Base-by-base conservation (phyloP, 2,797 vertebrate genomes). In the Delichon dasypus region DNA sequence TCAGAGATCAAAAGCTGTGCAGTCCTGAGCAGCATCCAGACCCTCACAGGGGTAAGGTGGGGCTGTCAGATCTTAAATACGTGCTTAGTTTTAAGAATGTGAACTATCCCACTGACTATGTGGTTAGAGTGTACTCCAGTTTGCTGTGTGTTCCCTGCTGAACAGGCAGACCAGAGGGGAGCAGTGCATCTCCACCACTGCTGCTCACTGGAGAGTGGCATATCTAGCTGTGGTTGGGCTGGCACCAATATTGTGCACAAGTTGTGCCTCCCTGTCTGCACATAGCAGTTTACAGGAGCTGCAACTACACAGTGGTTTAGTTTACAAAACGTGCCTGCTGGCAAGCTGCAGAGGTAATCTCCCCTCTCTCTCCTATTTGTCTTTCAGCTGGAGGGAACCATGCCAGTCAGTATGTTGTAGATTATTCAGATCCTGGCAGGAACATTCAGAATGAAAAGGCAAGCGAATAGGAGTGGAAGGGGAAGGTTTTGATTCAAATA, bases 321-420 rank as follows among this genome's bases (percentile, higher is more conserved):
- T n/a, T 87, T 51, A 45, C 66, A 86, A 68, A 36, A 32, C 11
- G 70, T 90, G 40, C 25, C 50, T 88, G 36, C 48, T 90, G 70
- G 62, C 58, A 68, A 65, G 44, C 68, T 44, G n/a, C 51, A 77
- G 55, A 27, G 47, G 16, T 84, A 42, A 62, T 62, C 62, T 81
- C 27, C 25, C 32, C 5, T 89, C 48, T 76, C 72, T 26, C 21
- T 88, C 17, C 18, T 55, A 62, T 62, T 84, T 93, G 79, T 79
- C 70, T 94, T 88, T 94, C 88, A 91, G 54, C 55, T 86, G 86
- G 64, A 93, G 74, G 83, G 71, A 96, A 84, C 53, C 48, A 16
- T 82, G 77, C 92, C 85, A 90, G 60, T n/a, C 53, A 74, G 71
- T 76, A 64, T 95, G 88, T 42, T 85, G 73, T 40, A 88, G 66